These are phyloP conservation scores for Arge pagana DNA, from an alignment of 2,888 invertebrate species.

Conservation along the genomic window DNA sequence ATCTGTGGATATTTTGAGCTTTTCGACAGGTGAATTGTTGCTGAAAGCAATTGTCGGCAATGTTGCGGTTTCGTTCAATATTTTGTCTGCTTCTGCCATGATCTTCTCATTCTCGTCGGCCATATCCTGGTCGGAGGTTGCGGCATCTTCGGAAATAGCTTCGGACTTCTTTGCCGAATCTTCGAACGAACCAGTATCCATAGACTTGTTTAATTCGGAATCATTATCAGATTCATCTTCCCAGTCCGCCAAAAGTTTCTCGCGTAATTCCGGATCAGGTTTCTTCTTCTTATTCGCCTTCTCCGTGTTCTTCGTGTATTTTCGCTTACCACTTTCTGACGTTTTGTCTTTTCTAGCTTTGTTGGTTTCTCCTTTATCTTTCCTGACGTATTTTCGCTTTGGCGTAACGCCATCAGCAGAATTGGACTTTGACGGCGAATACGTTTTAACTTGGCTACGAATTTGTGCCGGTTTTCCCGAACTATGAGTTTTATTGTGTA, in stretches of 20 bases:
- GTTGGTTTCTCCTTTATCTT: conserved; percentile 49
- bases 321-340: conserved; percentile 48
- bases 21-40: conserved; percentile 27
- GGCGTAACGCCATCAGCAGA: conserved; percentile 34
- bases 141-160: conserved; percentile 18
- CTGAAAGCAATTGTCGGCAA: conserved; percentile 35
- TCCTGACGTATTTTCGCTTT: conserved; percentile 58
- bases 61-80: conserved; percentile 50
- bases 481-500: conserved; percentile 74
- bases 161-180: conserved; percentile 27
- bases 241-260: conserved; percentile 78
- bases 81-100: conserved; percentile 45
- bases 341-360: conserved; percentile 52
- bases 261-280: conserved; percentile 69
- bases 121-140: conserved; percentile 27
- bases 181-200: conserved; percentile 26
- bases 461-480: conserved; percentile 53
- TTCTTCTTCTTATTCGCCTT: conserved; percentile 58
- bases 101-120: conserved; percentile 40
- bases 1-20: conserved; percentile 2
- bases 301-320: conserved; percentile 45
- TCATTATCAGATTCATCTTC: conserved; percentile 66
- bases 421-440: conserved; percentile 37
- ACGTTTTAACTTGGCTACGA: conserved; percentile 40
- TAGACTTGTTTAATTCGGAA: conserved; percentile 36